phyloP scores from a whole-genome alignment of 2,113 vertebrate species.

The Guaruba guarouba region DNA sequence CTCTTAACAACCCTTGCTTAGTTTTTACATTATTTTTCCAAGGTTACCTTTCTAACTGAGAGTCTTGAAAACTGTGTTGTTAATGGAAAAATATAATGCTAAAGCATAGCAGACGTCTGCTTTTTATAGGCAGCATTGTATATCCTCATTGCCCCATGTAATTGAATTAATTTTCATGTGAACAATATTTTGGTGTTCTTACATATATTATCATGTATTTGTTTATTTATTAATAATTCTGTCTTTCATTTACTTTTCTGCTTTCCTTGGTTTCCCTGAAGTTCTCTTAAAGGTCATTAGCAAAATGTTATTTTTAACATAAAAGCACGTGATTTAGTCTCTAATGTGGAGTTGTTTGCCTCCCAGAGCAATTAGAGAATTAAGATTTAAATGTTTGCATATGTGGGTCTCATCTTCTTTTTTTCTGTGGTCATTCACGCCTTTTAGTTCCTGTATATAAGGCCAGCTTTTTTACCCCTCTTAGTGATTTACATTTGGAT shows the following conservation, averaged over 20 bases:
- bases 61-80: not conserved
- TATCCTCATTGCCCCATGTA: not conserved
- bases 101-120: not conserved
- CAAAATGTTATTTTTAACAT: not conserved
- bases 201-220: not conserved
- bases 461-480: not conserved
- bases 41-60: not conserved
- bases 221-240: not conserved
- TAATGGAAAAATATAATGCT: not conserved
- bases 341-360: not conserved
- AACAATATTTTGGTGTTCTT: not conserved
- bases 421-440: not conserved
- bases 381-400: not conserved
- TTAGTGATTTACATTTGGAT: not conserved
- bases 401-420: not conserved
- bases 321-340: not conserved
- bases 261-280: not conserved
- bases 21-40: not conserved
- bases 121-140: not conserved
- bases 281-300: not conserved
- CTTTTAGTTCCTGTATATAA: not conserved
- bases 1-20: not conserved
- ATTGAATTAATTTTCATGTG: not conserved
- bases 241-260: not conserved
- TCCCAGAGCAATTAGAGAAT: not conserved